These are phyloP conservation scores for Balanococcus diminutus DNA, from an alignment of 2,888 invertebrate species.

Conservation along the genomic window DNA sequence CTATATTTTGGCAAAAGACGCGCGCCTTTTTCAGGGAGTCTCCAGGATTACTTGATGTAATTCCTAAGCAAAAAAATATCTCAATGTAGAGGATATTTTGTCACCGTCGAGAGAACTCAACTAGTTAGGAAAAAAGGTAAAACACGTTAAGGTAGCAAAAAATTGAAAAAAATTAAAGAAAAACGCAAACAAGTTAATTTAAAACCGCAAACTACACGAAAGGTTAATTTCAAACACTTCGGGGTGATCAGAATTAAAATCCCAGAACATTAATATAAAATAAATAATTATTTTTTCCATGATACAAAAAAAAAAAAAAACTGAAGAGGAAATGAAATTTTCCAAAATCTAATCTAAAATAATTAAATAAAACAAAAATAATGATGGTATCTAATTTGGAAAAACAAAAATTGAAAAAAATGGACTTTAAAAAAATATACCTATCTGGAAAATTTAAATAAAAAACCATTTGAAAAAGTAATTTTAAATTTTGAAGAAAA, in stretches of 20 bases:
- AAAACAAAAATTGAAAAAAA: no score
- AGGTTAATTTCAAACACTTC: not conserved
- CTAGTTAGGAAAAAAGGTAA: not conserved
- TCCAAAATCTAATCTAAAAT: no score
- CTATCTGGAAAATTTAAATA: no score
- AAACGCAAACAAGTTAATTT: slow-evolving; percentile 29
- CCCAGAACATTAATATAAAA: no score
- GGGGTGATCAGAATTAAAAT: not conserved
- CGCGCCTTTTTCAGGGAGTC: slow-evolving; percentile 29
- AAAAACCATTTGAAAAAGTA: no score
- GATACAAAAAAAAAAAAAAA: no score
- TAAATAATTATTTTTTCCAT: no score
- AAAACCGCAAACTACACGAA: not conserved
- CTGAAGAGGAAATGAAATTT: no score
- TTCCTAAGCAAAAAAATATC: slow-evolving; percentile 44
- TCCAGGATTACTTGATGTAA: slow-evolving; percentile 37
- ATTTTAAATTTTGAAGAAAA: no score
- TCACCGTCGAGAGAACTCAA: not conserved
- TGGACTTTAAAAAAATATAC: no score
- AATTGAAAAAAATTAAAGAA: not conserved
- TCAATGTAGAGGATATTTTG: not conserved
- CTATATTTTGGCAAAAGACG: not conserved
- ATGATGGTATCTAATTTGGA: no score
- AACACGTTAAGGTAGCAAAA: not conserved
- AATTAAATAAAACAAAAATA: no score